Percentiles rank a stretch among this genome's conserved stretches.
phyloP scores from a whole-genome alignment of 2,797 vertebrate species.

The Ptychadena robeensis region DNA sequence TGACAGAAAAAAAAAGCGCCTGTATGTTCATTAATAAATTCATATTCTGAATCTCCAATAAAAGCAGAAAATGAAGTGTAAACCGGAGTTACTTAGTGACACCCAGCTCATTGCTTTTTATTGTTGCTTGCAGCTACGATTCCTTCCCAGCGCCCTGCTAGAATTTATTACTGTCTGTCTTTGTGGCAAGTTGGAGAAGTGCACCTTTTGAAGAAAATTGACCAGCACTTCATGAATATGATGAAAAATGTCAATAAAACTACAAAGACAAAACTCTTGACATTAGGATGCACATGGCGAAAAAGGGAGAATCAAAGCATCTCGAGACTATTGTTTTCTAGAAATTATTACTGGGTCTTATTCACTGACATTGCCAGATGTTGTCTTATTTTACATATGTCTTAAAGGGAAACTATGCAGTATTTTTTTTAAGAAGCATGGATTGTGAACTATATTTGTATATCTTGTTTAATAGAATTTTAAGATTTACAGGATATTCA shows the following conservation, averaged over 20 bases:
- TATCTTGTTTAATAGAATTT: too few species aligned
- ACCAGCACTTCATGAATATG: slow-evolving; percentile 86
- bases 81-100: slow-evolving; percentile 85
- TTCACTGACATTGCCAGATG: neutral
- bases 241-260: slow-evolving; percentile 87
- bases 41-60: slow-evolving; percentile 86
- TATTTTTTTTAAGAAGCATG: neutral
- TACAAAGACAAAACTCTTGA: slow-evolving; percentile 83
- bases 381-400: neutral
- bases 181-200: slow-evolving; percentile 84
- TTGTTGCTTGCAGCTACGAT: slow-evolving; percentile 85
- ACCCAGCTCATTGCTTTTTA: slow-evolving; percentile 87
- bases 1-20: slow-evolving; percentile 82
- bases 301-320: slow-evolving; percentile 80
- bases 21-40: slow-evolving; percentile 92
- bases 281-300: slow-evolving; percentile 78
- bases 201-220: slow-evolving; percentile 86
- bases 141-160: slow-evolving; percentile 79
- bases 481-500: too few species aligned
- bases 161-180: slow-evolving; percentile 88
- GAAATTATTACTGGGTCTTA: slow-evolving; percentile 5
- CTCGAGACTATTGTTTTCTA: slow-evolving; percentile 72
- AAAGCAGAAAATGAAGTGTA: slow-evolving; percentile 85
- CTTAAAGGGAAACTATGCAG: neutral
- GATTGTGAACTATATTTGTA: neutral